Conservation (phyloP, 2,113 vertebrate species). For the Rutilus rutilus region DNA sequence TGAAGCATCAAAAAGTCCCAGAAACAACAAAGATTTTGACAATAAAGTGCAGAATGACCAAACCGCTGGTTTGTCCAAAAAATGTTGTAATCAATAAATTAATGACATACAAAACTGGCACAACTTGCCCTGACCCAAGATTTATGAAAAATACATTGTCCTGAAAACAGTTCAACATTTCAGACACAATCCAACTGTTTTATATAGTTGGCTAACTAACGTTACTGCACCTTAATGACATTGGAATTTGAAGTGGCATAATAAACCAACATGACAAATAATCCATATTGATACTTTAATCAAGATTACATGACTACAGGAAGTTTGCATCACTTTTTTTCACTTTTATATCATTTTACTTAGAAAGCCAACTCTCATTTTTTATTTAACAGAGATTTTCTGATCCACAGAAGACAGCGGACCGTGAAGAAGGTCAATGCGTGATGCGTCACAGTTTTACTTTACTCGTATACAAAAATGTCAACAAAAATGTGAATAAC, state of each 20-base stretch:
- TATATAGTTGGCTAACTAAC: background rate
- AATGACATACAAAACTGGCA: background rate
- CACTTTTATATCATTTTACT: background rate
- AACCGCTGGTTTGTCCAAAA: background rate
- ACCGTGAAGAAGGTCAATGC: background rate
- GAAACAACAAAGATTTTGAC: background rate
- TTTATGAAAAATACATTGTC: background rate
- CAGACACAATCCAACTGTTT: no score
- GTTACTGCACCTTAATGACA: background rate
- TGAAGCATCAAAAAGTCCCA: background rate
- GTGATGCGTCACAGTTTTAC: background rate
- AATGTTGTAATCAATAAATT: background rate
- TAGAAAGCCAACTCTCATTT: background rate
- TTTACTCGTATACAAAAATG: background rate
- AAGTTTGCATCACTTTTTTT: background rate
- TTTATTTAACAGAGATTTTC: background rate
- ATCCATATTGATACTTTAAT: background rate
- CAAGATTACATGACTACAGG: background rate
- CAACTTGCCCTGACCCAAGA: background rate
- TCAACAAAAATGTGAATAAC: background rate
- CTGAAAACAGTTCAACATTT: no score
- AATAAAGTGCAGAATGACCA: background rate
- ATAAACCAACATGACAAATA: background rate
- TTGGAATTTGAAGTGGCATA: background rate
- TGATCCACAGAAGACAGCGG: background rate